Evolutionary conservation across 2,113 vertebrate species (phyloP).

Genomic region (Hydrolagus affinis): DNA sequence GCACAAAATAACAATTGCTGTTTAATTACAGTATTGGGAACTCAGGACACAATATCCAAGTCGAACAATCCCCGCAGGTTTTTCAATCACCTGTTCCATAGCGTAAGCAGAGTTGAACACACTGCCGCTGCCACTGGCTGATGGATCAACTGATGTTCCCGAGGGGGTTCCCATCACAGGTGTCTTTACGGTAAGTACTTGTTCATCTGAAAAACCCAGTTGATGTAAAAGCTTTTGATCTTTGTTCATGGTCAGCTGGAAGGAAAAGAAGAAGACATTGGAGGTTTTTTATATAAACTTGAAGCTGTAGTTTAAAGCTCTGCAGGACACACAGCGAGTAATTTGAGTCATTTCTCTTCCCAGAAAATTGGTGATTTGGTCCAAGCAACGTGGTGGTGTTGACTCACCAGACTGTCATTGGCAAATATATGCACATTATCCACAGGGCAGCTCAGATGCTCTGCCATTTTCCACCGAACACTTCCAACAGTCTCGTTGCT

Average conservation of each 20-base stretch:
- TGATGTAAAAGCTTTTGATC: conserved; percentile 97
- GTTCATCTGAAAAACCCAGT: conserved; percentile 88
- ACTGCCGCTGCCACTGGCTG: conserved; percentile 70
- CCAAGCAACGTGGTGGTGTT: neutral
- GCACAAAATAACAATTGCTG: neutral
- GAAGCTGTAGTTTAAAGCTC: neutral
- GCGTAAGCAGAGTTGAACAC: conserved; percentile 82
- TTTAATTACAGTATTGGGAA: neutral
- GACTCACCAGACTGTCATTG: conserved; percentile 88
- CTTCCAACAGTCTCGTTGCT: conserved; percentile 95
- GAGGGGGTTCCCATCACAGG: conserved; percentile 90
- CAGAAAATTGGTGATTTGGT: neutral
- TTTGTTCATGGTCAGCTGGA: conserved; percentile 89
- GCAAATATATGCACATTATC: conserved; percentile 98
- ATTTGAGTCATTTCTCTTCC: neutral
- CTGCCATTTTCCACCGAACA: conserved; percentile 93
- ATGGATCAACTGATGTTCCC: conserved; percentile 83
- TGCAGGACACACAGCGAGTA: too few species aligned
- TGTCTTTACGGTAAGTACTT: conserved; percentile 87
- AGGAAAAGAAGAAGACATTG: conserved; percentile 34
- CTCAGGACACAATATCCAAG: neutral
- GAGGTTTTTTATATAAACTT: neutral
- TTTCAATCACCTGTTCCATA: conserved; percentile 75
- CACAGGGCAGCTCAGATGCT: conserved; percentile 86
- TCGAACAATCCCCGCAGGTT: neutral